Evolutionary conservation across 2,888 invertebrate genomes (phyloP).

Genomic region (Hypomecis punctinalis): DNA sequence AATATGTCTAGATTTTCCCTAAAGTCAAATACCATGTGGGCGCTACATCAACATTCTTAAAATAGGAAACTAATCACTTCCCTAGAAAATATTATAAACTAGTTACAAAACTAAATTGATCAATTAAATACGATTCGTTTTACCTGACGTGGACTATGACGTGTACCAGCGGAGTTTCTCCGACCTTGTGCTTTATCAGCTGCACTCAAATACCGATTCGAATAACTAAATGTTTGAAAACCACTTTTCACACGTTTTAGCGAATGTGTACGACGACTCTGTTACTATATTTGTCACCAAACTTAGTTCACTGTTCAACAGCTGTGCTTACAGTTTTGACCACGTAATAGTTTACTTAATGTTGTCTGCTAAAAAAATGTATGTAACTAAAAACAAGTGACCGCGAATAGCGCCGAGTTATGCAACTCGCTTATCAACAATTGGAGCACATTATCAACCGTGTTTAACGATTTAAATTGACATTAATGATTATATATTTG

Average conservation of each 20-base stretch:
- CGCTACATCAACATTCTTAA: not conserved
- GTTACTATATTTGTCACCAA: not conserved
- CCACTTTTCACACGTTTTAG: not conserved
- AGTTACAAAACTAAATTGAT: slow-evolving; percentile 2
- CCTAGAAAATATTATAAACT: no score
- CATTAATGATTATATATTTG: slow-evolving; percentile 8
- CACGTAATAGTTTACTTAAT: no score
- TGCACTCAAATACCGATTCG: slow-evolving; percentile 22
- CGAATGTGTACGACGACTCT: no score
- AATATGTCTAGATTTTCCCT: no score
- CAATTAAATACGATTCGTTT: slow-evolving; percentile 11
- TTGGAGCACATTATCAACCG: not conserved
- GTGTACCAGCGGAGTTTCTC: slow-evolving; percentile 48
- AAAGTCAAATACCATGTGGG: no score
- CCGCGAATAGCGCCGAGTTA: not conserved
- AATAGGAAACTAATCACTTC: not conserved
- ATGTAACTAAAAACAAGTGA: not conserved
- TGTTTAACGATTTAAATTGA: not conserved
- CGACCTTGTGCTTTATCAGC: slow-evolving; percentile 51
- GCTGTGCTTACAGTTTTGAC: not conserved
- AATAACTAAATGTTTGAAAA: slow-evolving; percentile 4
- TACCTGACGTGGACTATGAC: slow-evolving; percentile 27
- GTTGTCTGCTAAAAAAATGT: not conserved
- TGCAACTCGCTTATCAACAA: slow-evolving; percentile 10
- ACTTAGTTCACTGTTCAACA: not conserved